Percentiles rank a stretch among this genome's conserved stretches.
phyloP scores from a whole-genome alignment of 2,113 vertebrate species.

The Podilymbus podiceps region DNA sequence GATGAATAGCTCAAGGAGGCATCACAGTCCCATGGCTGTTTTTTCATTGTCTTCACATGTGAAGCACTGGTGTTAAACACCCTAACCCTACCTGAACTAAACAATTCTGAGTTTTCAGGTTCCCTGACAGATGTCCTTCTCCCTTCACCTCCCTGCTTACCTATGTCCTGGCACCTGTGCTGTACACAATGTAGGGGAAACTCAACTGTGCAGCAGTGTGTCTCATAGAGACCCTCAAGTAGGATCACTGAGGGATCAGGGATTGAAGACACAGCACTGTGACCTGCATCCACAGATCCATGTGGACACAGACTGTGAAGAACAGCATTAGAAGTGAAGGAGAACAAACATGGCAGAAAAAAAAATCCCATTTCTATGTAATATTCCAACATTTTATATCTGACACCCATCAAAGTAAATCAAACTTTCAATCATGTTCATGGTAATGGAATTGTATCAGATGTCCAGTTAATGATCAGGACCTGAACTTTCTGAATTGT shows the following conservation, averaged over 20 bases:
- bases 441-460: not conserved
- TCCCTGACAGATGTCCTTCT: accelerated
- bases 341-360: not conserved
- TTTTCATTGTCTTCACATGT: not conserved
- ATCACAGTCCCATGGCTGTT: not conserved
- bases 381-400: not conserved
- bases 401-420: not conserved
- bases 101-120: not conserved
- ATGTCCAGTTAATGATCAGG: not conserved
- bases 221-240: not conserved
- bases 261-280: not conserved
- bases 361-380: not conserved
- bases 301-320: not conserved
- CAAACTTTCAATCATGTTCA: not conserved
- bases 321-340: not conserved
- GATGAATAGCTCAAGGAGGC: not conserved
- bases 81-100: not conserved
- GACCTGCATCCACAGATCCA: not conserved
- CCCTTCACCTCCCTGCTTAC: not conserved
- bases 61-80: not conserved
- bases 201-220: not conserved
- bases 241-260: not conserved
- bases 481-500: not conserved
- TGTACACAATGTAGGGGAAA: not conserved
- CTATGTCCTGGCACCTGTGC: not conserved